These are phyloP conservation scores for Apamea monoglypha DNA, from an alignment of 2,888 invertebrate genomes.

Conservation along the genomic window DNA sequence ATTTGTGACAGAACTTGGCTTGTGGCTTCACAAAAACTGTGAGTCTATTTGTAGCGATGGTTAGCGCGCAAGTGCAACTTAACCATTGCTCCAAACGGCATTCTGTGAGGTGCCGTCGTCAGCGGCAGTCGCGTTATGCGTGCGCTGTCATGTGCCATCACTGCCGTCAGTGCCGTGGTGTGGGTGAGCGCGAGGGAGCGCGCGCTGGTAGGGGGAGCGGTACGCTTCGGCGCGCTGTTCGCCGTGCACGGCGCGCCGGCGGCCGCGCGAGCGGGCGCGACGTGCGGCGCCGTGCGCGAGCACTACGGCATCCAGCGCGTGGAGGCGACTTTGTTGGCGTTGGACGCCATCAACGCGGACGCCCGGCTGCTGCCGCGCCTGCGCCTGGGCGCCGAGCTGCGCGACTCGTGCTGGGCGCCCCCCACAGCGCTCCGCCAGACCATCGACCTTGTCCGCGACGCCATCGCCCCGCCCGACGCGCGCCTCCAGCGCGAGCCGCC, in stretches of 20 bases:
- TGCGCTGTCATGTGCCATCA: not conserved
- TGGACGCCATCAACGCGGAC: conserved; percentile 92
- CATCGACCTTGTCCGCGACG: conserved; percentile 93
- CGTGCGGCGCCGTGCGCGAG: conserved; percentile 90
- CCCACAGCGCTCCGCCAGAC: conserved; percentile 94
- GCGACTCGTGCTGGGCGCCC: conserved; percentile 96
- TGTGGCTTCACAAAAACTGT: not conserved
- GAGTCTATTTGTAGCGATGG: not conserved
- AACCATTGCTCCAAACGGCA: not conserved
- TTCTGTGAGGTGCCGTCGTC: not conserved
- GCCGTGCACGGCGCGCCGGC: conserved; percentile 89
- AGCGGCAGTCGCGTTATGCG: conserved; percentile 17
- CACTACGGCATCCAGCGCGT: conserved; percentile 94
- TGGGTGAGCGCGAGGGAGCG: conserved; percentile 67
- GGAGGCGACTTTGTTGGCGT: conserved; percentile 90
- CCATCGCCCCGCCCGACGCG: conserved; percentile 84
- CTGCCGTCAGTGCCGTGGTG: conserved; percentile 66
- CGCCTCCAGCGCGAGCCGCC: conserved; percentile 16
- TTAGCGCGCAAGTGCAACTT: conserved; percentile 7
- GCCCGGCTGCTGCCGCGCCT: conserved; percentile 89
- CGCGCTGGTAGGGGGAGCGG: conserved; percentile 82
- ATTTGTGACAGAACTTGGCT: not conserved
- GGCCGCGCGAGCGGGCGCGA: conserved; percentile 68
- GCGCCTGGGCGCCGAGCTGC: conserved; percentile 92
- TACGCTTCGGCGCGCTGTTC: conserved; percentile 90